phyloP scores from a whole-genome alignment of 2,888 invertebrate genomes.

The Lissonota sp. region DNA sequence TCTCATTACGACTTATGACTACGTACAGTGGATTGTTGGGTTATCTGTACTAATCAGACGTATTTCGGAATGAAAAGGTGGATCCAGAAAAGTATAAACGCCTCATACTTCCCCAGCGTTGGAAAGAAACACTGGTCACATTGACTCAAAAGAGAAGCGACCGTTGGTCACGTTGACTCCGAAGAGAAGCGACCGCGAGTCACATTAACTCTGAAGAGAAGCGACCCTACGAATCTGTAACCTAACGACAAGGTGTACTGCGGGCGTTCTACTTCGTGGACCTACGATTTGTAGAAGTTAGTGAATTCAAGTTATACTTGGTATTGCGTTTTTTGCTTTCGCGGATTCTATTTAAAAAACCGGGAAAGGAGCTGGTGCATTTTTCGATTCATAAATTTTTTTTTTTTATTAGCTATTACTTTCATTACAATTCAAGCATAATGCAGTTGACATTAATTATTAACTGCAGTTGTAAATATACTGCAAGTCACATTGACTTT shows the following conservation, averaged over 20 bases:
- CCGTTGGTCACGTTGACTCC: no score
- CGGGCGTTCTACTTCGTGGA: background rate
- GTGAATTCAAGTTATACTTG: background rate
- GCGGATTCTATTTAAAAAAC: no score
- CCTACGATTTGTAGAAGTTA: conserved; percentile 3
- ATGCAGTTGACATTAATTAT: background rate
- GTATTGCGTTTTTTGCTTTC: no score
- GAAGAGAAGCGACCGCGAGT: conserved; percentile 10
- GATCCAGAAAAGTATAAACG: conserved; percentile 10
- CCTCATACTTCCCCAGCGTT: conserved; percentile 7
- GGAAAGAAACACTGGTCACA: conserved; percentile 18
- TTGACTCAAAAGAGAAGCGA: no score
- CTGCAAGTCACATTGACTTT: conserved; percentile 21
- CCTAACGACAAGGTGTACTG: conserved; percentile 22
- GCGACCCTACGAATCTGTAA: conserved; percentile 13
- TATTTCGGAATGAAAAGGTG: background rate
- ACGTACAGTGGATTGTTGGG: no score
- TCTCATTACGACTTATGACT: background rate
- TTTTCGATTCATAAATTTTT: background rate
- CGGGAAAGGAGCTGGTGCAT: no score
- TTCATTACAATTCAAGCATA: background rate
- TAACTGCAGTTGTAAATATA: conserved; percentile 17
- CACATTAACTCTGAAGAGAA: conserved; percentile 27
- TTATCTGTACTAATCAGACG: no score
- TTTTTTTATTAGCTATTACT: background rate